phyloP scores from a whole-genome alignment of 2,797 vertebrate species.

The Limosa lapponica region DNA sequence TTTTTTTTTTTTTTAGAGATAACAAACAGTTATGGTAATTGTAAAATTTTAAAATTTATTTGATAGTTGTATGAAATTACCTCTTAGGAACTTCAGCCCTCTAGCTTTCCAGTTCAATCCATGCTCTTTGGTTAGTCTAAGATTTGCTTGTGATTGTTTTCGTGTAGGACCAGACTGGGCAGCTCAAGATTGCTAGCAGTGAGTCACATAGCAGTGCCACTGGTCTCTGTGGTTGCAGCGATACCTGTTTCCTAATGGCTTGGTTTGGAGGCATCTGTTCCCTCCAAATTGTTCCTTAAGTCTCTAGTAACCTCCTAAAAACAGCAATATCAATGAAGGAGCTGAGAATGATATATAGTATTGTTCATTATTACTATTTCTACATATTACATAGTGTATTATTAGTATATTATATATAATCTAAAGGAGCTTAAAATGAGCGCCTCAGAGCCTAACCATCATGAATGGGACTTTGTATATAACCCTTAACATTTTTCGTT shows the following conservation, averaged over 20 bases:
- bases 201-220: not conserved
- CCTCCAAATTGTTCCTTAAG: not conserved
- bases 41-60: not conserved
- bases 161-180: not conserved
- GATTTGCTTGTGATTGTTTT: not conserved
- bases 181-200: not conserved
- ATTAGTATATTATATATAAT: not conserved
- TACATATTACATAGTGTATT: not conserved
- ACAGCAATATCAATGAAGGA: not conserved
- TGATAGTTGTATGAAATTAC: not conserved
- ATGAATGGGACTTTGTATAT: not conserved
- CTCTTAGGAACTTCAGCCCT: not conserved
- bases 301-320: not conserved
- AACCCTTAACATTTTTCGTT: not conserved
- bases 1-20: not conserved
- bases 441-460: not conserved
- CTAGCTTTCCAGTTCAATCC: not conserved
- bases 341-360: not conserved
- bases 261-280: not conserved
- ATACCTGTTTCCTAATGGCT: not conserved
- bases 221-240: not conserved
- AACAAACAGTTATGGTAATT: not conserved
- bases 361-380: not conserved
- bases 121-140: not conserved
- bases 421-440: not conserved